Conservation (phyloP, 2,888 invertebrate genomes). For the Agonopterix arenella region DNA sequence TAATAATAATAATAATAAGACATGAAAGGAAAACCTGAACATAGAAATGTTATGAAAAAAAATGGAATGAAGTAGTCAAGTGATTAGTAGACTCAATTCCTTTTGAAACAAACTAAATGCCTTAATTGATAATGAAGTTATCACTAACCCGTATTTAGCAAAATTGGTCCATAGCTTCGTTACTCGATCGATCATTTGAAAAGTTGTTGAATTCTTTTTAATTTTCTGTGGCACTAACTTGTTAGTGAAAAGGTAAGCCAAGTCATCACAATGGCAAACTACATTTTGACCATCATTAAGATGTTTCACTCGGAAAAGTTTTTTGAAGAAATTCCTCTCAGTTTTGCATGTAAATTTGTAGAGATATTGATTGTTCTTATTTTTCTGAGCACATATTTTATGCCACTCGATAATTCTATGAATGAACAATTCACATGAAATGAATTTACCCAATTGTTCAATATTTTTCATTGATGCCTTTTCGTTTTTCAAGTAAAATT, state of each 20-base stretch:
- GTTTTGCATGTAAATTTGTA: constrained; percentile 22
- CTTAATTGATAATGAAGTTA: not conserved
- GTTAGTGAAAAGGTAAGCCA: not conserved
- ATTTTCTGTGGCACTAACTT: not conserved
- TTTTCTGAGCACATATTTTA: constrained; percentile 23
- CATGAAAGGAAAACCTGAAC: too few relatives aligned
- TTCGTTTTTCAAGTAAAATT: constrained; percentile 34
- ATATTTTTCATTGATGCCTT: constrained; percentile 22
- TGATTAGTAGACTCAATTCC: too few relatives aligned
- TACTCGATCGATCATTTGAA: constrained; percentile 13
- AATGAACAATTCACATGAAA: not conserved
- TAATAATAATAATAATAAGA: too few relatives aligned
- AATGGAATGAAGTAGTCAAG: too few relatives aligned
- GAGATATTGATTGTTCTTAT: constrained; percentile 20
- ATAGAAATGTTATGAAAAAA: too few relatives aligned
- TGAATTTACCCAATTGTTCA: constrained; percentile 19
- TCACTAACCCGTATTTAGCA: constrained; percentile 20
- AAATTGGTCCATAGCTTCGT: constrained; percentile 18
- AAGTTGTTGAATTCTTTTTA: constrained; percentile 5
- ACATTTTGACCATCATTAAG: not conserved
- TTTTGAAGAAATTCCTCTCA: constrained; percentile 7
- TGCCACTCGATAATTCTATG: constrained; percentile 6
- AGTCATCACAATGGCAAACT: constrained; percentile 4
- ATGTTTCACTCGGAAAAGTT: not conserved
- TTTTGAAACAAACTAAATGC: not conserved